Evolutionary conservation across 1,140 invertebrate species (phyloP), one percentile per base, ranked within the genome.

Genomic region (Leptoteleia sp.): DNA sequence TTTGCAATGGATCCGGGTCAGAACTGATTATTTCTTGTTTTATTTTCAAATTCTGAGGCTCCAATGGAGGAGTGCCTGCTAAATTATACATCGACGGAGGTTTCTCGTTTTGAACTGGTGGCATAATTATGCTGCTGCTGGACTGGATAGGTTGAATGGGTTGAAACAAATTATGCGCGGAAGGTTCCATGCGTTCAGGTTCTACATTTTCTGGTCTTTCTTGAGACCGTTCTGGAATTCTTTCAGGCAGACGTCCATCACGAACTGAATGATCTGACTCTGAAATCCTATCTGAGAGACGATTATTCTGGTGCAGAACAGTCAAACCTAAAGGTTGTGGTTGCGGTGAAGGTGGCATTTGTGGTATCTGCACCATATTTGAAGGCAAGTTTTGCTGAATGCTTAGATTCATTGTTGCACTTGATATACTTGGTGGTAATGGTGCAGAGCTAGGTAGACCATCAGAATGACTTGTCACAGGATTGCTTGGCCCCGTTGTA

Each of bases 41-140:
- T 13, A 95, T 94, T 84, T 95, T 95, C 42, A 94, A 87, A 84
- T 95, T 94, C 83, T 95, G 94, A 7, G 94, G 94, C 84, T 94
- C 89, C 82, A 90, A 84, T 0, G 88, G 89, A 1, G 89, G 89
- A 90, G 84, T 92, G 85, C 84, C 90, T 77, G 83, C 91, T 79
- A 91, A 82, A 85, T 81, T 91, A 81, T 89, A 90, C 8, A 88
- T 71, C 0, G 80, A 57, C 4, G 81, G n/a, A 9, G 61, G 61
- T 40, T 87, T 83, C 9, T 83, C 82, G 4, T 29, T 61, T 22
- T 70, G 54, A 0, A 70, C 61, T 0, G 80, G 64, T 7, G 77
- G 57, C 47, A 79, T 65, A 6, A 81, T 71, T 35, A 83, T 79
- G 3, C 64, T 52, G 4, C 72, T 80, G 5, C 59, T 75, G 0